phyloP scores from a whole-genome alignment of 2,888 invertebrate genomes.

The Tryphoninae sp. region DNA sequence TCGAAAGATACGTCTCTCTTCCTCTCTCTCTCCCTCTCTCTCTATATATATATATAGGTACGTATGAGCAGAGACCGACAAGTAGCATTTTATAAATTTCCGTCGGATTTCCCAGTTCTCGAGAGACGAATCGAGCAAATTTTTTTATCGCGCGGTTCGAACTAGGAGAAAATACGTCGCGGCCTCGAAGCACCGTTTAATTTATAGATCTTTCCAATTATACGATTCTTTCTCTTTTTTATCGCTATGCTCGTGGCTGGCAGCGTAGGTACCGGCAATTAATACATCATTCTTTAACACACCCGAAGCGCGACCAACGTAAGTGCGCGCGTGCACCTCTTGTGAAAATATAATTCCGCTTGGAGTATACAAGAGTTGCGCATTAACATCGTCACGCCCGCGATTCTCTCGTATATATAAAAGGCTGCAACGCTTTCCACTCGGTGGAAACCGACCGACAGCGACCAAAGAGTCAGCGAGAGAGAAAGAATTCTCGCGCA shows the following conservation, averaged over 20 bases:
- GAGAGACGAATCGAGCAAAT: no score
- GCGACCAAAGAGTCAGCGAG: background rate
- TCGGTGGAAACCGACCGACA: slow-evolving; percentile 37
- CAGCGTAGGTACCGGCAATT: slow-evolving; percentile 30
- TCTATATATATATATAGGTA: background rate
- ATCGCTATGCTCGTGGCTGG: slow-evolving; percentile 1
- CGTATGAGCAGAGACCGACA: background rate
- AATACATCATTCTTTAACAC: slow-evolving; percentile 46
- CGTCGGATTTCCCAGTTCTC: background rate
- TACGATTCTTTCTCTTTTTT: slow-evolving; percentile 54
- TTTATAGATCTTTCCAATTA: slow-evolving; percentile 64
- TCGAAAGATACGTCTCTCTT: background rate
- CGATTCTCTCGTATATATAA: slow-evolving; percentile 41
- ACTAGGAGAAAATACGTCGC: slow-evolving; percentile 6
- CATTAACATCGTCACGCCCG: slow-evolving; percentile 60
- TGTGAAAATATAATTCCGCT: slow-evolving; percentile 10
- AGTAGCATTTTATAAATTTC: background rate
- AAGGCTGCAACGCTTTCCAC: slow-evolving; percentile 57
- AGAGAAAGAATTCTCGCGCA: slow-evolving; percentile 21
- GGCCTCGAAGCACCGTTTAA: slow-evolving; percentile 63
- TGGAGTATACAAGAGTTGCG: slow-evolving; percentile 23
- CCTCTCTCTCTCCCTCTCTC: no score
- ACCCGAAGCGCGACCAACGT: slow-evolving; percentile 6
- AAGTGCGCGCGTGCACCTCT: slow-evolving; percentile 5
- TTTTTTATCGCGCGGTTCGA: no score